Evolutionary conservation across 1,140 invertebrate genomes (phyloP).

Genomic region (Charaxes varanes): DNA sequence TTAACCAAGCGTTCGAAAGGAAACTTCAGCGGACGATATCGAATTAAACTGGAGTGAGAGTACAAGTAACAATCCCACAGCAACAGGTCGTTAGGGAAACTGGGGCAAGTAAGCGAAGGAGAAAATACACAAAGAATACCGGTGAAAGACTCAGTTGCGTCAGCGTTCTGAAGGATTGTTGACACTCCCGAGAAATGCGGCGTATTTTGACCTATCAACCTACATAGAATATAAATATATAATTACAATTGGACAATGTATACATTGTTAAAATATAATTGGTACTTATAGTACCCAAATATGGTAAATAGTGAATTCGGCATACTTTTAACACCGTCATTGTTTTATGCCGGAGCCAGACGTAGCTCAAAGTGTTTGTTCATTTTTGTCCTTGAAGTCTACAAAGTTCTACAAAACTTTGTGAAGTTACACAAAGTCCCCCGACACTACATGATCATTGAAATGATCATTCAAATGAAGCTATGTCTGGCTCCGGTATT

Average conservation of each 20-base stretch:
- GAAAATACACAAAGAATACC: constrained; percentile 20
- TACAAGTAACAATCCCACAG: constrained; percentile 27
- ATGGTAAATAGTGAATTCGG: no score
- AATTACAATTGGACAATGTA: background rate
- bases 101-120: constrained; percentile 27
- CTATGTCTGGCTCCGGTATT: no score
- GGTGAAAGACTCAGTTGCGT: constrained; percentile 13
- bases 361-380: no score
- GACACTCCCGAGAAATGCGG: constrained; percentile 17
- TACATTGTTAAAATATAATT: constrained; percentile 9
- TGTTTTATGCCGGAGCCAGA: no score
- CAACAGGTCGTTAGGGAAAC: constrained; percentile 55
- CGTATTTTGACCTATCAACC: constrained; percentile 18
- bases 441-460: no score
- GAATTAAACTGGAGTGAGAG: constrained; percentile 36
- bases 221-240: constrained; percentile 1
- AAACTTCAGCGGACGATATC: constrained; percentile 32
- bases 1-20: constrained; percentile 21
- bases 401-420: no score
- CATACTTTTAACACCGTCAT: no score
- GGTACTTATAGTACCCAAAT: no score
- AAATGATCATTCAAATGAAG: no score
- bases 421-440: no score
- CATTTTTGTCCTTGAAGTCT: no score
- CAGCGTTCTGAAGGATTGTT: constrained; percentile 17